Conservation (phyloP, 2,113 vertebrate species). For the Microcebus griseorufus region DNA sequence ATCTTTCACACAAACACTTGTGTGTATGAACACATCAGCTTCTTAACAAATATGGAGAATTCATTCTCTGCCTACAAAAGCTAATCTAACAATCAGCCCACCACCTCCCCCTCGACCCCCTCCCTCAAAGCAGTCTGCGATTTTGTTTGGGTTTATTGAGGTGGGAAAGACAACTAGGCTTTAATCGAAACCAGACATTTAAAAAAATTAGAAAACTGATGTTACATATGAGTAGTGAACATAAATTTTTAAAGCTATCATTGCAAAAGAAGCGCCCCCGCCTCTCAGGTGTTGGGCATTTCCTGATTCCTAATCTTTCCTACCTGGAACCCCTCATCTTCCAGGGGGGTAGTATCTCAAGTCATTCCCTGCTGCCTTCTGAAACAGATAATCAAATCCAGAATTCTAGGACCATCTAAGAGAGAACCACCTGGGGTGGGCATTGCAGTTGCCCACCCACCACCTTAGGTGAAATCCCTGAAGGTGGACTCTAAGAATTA, state of each 20-base stretch:
- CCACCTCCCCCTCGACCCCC: not conserved
- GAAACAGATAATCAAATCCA: not conserved
- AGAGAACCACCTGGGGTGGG: not conserved
- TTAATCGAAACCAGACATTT: not conserved
- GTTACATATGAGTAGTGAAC: not conserved
- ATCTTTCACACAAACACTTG: conserved; percentile 5
- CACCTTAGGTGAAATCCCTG: not conserved
- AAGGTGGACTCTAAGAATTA: not conserved
- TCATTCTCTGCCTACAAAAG: not conserved
- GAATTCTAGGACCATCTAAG: not conserved
- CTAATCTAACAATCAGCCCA: not conserved
- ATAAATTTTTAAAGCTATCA: not conserved
- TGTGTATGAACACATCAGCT: conserved; percentile 46
- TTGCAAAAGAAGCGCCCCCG: not conserved
- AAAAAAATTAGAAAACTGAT: conserved; percentile 34
- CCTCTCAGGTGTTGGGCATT: not conserved
- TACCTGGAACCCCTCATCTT: not conserved
- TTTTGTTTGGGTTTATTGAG: conserved; percentile 31
- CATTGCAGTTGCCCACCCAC: not conserved
- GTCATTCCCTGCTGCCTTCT: not conserved
- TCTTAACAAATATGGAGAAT: conserved; percentile 38
- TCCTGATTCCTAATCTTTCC: conserved; percentile 24
- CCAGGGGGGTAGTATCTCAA: not conserved
- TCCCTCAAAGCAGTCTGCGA: not conserved
- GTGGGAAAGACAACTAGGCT: conserved; percentile 8